Base-by-base conservation (phyloP, 2,113 vertebrate genomes). In the Saguinus imperator region DNA sequence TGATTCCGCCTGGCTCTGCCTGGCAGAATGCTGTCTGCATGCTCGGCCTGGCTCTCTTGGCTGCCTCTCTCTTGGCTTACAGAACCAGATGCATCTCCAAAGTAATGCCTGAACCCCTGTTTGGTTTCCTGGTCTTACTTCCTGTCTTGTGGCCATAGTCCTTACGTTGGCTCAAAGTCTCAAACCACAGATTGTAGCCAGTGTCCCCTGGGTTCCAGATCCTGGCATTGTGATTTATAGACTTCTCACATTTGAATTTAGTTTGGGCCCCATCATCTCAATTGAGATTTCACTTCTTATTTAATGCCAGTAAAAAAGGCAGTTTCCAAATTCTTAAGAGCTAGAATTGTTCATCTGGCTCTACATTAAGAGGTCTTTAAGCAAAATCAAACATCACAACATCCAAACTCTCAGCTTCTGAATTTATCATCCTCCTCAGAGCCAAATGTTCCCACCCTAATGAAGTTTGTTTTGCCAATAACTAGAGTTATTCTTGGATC, bases 211-310 rank as follows among this genome's bases (percentile, higher is more conserved):
- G 9, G 76, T 77, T 80, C 45, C 48, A 84, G 45, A 58, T 55
- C 92, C 87, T 92, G 52, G 89, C 91, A 48, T 50, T 82, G 14
- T 83, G 87, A 91, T 94, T 96, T 91, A 89, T 27, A 95, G 77
- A 68, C 48, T 94, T 96, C 83, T 95, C 94, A 93, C 95, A 83
- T 87, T 91, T 86, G 35, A 96, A 94, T 94, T 98, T 94, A 93
- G 94, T 88, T 92, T 97, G 96, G 91, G 96, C 11, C 21, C n/a
- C n/a, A 55, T 84, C 85, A 64, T 86, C 50, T 95, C 81, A 94
- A 64, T 23, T 79, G 88, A 96, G 82, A 94, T 77, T 92, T 90
- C 61, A 43, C 73, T 89, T 95, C 81, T 97, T 76, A 72, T 68
- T 94, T 82, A n/a, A 80, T 92, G 55, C 81, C 83, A 96, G 32